Conservation (phyloP, 2,113 vertebrate genomes). For the Tachysurus vachellii region DNA sequence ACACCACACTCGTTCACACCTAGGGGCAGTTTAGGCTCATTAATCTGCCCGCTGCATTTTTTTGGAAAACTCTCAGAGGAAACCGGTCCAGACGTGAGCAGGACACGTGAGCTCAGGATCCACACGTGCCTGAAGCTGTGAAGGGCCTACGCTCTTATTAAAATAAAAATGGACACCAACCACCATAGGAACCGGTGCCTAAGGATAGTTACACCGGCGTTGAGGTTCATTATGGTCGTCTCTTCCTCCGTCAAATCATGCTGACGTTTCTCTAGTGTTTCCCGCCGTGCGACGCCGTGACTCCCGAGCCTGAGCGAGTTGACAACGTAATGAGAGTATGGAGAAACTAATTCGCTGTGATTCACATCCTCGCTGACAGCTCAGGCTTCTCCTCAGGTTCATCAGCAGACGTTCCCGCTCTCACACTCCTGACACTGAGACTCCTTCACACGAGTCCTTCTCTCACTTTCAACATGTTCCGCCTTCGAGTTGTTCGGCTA, state of each 20-base stretch:
- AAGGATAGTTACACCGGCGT: not conserved
- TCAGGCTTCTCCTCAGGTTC: conserved; percentile 33
- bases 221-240: not conserved
- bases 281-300: not conserved
- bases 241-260: not conserved
- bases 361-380: conserved; percentile 26
- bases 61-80: not conserved
- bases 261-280: not conserved
- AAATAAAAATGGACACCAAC: not conserved
- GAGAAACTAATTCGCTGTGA: conserved; percentile 24
- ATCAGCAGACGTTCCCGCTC: conserved; percentile 19
- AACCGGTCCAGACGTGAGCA: not conserved
- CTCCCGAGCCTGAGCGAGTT: conserved; percentile 22
- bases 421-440: conserved; percentile 23
- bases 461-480: not conserved
- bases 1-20: not conserved
- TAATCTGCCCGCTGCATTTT: not conserved
- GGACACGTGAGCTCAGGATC: not conserved
- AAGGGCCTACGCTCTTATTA: not conserved
- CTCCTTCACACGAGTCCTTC: conserved; percentile 1
- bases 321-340: conserved; percentile 39
- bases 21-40: not conserved
- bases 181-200: not conserved
- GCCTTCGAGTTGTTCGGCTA: not conserved
- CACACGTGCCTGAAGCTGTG: not conserved